Evolutionary conservation across 1,140 invertebrate genomes (phyloP).

Genomic region (Trinorchestia longiramus): DNA sequence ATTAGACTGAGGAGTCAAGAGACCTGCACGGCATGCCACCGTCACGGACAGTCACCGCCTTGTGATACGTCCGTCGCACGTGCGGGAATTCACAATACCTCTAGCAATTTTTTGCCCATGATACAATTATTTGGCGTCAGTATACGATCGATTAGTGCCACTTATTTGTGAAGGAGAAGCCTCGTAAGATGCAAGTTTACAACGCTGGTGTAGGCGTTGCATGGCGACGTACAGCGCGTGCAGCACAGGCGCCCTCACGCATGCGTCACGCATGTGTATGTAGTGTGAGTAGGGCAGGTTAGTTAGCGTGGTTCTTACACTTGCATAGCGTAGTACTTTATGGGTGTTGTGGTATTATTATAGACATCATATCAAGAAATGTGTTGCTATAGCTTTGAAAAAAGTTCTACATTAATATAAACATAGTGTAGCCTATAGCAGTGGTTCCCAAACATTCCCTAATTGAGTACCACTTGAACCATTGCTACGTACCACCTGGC

Average conservation of each 20-base stretch:
- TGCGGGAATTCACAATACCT: not conserved
- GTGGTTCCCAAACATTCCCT: too few species aligned
- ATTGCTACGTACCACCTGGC: too few species aligned
- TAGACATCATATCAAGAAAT: too few species aligned
- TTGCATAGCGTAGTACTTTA: too few species aligned
- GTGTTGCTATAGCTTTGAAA: too few species aligned
- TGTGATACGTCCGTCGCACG: too few species aligned
- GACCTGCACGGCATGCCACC: not conserved
- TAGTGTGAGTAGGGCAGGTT: not conserved
- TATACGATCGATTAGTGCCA: not conserved
- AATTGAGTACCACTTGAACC: too few species aligned
- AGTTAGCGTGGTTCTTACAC: not conserved
- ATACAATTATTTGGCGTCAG: not conserved
- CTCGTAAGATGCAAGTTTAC: not conserved
- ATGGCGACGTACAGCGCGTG: not conserved
- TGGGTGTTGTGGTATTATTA: too few species aligned
- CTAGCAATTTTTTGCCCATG: not conserved
- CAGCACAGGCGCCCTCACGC: not conserved
- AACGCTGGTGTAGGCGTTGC: not conserved
- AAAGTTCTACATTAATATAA: too few species aligned
- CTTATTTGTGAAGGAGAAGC: not conserved
- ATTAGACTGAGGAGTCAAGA: not conserved
- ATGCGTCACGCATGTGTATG: not conserved
- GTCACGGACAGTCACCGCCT: too few species aligned
- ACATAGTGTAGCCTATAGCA: too few species aligned